Conservation (phyloP, 2,797 vertebrate species). For the Pseudocheirus occidentalis region DNA sequence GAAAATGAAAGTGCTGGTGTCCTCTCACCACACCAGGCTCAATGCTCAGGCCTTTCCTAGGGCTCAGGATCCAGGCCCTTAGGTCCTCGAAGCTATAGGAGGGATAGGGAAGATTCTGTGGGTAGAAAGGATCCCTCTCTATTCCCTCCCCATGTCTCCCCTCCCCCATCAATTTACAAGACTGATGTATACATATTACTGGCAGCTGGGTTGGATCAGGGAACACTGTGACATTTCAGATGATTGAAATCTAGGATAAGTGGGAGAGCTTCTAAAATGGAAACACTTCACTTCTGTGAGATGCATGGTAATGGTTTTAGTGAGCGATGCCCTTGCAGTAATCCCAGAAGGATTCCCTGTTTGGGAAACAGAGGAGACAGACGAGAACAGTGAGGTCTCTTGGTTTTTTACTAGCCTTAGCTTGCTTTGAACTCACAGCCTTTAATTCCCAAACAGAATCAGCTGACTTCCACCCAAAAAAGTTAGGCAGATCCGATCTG, state of each 20-base stretch:
- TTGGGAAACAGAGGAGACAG: neutral
- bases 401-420: neutral
- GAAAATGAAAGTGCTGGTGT: neutral
- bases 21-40: neutral
- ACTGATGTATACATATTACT: neutral
- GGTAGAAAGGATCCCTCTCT: neutral
- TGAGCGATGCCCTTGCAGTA: neutral
- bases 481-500: too few relatives aligned
- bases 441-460: neutral
- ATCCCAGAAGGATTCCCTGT: neutral
- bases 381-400: neutral
- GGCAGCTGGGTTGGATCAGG: neutral
- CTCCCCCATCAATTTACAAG: neutral
- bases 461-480: fast-evolving
- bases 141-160: neutral
- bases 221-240: neutral
- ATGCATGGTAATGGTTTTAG: neutral
- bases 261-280: neutral
- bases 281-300: neutral
- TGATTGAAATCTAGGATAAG: neutral
- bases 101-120: neutral
- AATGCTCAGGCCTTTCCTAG: neutral
- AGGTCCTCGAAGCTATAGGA: neutral
- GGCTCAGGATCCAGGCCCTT: neutral
- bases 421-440: neutral